Base-by-base conservation (phyloP, 1,140 invertebrate genomes). In the Liolophura sinensis region DNA sequence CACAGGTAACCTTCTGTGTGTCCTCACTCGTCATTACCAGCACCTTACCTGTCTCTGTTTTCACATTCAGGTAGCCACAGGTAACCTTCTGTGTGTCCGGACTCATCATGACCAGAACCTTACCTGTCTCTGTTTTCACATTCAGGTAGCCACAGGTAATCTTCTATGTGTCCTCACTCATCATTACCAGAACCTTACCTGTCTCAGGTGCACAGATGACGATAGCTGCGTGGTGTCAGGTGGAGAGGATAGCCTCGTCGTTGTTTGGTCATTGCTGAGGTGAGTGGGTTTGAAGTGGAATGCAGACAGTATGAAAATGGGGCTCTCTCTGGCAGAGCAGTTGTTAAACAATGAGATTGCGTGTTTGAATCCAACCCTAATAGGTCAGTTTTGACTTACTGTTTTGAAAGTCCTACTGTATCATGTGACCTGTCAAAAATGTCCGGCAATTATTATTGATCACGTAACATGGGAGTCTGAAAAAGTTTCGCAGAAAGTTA, bases 171-270 rank as follows among this genome's bases (percentile, higher is more conserved):
- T 91, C 3, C 80, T 94, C 15, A 87, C 86, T 9, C 87, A 89
- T 56, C 93, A 97, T 82, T 96, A 92, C 83, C 92, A 95, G 82
- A 86, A 89, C 12, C 87, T 97, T 0, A 91, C 85, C 7, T 88
- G 89, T 60, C 76, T 96, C 5, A 88, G 88, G 72, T 93, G 94
- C 77, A 91, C 88, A 27, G 87, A 87, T 65, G 91, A 93, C 83
- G 89, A 90, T 11, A 88, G 89, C 27, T 87, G 88, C 80, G 90
- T 96, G 75, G 86, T 92, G 14, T 82, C 85, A 64, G 92, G 88
- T 3, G 93, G 90, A n/a, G 90, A 94, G 73, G 94, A 96, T 86
- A 92, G 92, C 31, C 86, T 93, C 54, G 89, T 96, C 11, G 88
- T 93, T 68, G 88, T 92, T 0, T 97, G 94, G 92, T 85, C 84